phyloP scores from a whole-genome alignment of 2,113 vertebrate species.

The Neofelis nebulosa region DNA sequence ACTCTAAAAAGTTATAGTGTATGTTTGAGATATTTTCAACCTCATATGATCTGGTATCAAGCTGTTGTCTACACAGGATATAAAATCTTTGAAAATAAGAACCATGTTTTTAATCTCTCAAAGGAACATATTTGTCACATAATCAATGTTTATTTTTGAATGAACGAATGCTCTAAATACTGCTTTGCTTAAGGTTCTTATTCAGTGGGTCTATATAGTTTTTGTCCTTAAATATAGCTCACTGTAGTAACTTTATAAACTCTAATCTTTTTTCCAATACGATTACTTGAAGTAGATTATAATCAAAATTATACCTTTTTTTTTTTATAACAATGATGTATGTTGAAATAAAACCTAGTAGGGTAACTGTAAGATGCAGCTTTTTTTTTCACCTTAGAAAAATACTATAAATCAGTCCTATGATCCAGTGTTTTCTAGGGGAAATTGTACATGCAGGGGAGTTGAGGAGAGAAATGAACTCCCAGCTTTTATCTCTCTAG shows the following conservation, averaged over 20 bases:
- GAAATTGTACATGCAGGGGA: neutral
- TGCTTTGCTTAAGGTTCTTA: slow-evolving; percentile 1
- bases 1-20: neutral
- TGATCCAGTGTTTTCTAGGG: neutral
- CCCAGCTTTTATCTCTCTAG: neutral
- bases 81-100: slow-evolving; percentile 52
- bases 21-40: neutral
- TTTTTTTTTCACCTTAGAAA: neutral
- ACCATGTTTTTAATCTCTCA: neutral
- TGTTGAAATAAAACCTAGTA: slow-evolving; percentile 35
- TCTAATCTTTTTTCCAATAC: slow-evolving; percentile 39
- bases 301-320: slow-evolving; percentile 38
- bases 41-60: neutral
- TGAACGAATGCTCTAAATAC: slow-evolving; percentile 55
- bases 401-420: slow-evolving; percentile 26
- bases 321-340: neutral
- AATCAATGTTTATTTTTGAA: slow-evolving; percentile 63
- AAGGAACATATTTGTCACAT: slow-evolving; percentile 56
- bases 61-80: neutral
- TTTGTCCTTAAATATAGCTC: neutral
- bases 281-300: slow-evolving; percentile 28
- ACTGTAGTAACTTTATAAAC: slow-evolving; percentile 17
- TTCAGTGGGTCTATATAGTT: neutral
- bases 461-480: neutral
- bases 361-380: neutral